A percentile compares a stretch with the other conserved stretches of the same genome.
Evolutionary conservation across 2,113 vertebrate genomes (phyloP).

Genomic region (Rhynchopsitta pachyrhyncha): DNA sequence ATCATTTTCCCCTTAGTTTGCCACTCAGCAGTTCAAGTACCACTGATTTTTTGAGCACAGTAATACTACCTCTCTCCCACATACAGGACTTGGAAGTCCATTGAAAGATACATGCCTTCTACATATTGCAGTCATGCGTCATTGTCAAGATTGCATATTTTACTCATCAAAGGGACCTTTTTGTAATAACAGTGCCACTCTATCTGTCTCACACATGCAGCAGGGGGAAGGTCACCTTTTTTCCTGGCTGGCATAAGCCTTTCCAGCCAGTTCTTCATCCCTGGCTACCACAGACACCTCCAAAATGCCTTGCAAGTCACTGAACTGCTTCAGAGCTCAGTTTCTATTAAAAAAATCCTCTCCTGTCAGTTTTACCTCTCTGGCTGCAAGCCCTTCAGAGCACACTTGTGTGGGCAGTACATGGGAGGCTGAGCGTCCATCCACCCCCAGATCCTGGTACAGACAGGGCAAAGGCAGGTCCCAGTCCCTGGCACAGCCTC

Average conservation of each 20-base stretch:
- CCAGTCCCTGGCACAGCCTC: neutral
- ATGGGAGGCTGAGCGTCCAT: rapidly evolving
- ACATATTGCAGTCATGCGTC: neutral
- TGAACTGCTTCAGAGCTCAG: neutral
- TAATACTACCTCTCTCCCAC: neutral
- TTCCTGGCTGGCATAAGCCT: neutral
- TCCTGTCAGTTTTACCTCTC: neutral
- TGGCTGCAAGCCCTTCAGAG: neutral
- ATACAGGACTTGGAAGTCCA: neutral
- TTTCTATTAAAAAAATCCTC: neutral
- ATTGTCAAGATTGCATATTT: neutral
- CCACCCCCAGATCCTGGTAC: neutral
- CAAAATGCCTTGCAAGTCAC: neutral
- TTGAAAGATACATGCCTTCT: neutral
- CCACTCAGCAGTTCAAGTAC: neutral
- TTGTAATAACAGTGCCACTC: rapidly evolving
- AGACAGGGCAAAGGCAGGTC: neutral
- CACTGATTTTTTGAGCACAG: neutral
- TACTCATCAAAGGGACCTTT: neutral
- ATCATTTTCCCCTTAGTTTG: neutral
- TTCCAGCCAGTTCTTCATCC: neutral
- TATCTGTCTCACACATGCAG: neutral
- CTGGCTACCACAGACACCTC: neutral
- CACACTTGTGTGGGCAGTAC: neutral
- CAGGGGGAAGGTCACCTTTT: neutral